Evolutionary conservation across 2,888 invertebrate species (phyloP).

Genomic region (Phortica magna): DNA sequence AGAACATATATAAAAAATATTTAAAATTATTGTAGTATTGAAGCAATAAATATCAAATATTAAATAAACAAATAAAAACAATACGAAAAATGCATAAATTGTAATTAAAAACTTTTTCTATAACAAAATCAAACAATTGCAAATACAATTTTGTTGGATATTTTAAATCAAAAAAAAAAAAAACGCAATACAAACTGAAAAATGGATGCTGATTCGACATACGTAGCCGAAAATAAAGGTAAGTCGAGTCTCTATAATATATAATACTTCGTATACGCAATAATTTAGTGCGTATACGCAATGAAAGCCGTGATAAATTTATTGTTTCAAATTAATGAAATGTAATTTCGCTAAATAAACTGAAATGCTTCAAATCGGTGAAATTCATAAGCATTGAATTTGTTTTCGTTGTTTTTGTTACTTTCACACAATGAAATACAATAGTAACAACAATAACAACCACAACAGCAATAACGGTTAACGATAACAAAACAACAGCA

Average conservation of each 20-base stretch:
- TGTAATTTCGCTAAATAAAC: background rate
- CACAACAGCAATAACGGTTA: constrained; percentile 1
- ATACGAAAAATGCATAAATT: background rate
- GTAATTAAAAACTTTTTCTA: background rate
- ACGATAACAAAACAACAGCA: background rate
- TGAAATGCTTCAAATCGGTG: background rate
- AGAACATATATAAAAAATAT: background rate
- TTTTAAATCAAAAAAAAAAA: background rate
- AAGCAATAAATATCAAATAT: background rate
- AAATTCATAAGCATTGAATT: background rate
- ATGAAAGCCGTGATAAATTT: too few species aligned
- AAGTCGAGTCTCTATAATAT: background rate
- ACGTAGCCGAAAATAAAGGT: constrained; percentile 4
- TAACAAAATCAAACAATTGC: background rate
- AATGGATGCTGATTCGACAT: background rate
- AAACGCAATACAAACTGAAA: background rate
- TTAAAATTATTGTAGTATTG: background rate
- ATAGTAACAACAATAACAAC: constrained; percentile 23
- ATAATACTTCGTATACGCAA: background rate
- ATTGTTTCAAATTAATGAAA: background rate
- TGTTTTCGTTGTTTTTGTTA: background rate
- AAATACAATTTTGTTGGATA: background rate
- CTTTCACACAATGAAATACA: background rate
- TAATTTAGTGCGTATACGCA: background rate
- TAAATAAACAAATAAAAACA: background rate